These are phyloP conservation scores for Calameuta pallipes DNA, from an alignment of 2,888 invertebrate species.

Conservation along the genomic window DNA sequence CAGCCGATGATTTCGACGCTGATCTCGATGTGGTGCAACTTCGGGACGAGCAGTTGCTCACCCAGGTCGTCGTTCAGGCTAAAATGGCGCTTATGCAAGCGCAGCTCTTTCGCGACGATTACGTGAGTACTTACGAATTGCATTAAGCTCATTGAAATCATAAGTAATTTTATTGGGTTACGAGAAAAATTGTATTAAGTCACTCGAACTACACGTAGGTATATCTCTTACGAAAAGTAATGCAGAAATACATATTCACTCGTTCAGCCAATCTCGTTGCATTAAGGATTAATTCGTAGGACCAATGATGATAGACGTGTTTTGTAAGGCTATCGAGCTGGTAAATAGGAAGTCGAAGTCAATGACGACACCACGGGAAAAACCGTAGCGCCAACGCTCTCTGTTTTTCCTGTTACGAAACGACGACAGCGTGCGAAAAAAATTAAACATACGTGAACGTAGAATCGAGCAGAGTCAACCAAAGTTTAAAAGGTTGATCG, in stretches of 20 bases:
- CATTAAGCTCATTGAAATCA: not conserved
- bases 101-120: slow-evolving; percentile 64
- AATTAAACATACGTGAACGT: not conserved
- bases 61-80: slow-evolving; percentile 65
- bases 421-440: not conserved
- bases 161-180: not conserved
- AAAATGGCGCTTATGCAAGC: slow-evolving; percentile 65
- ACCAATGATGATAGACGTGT: slow-evolving; percentile 6
- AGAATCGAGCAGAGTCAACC: not conserved
- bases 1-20: slow-evolving; percentile 54
- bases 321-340: not conserved
- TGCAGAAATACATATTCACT: not conserved
- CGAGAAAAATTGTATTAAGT: not conserved
- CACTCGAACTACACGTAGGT: not conserved
- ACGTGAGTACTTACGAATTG: slow-evolving; percentile 63
- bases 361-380: not conserved
- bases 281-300: not conserved
- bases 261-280: slow-evolving; percentile 7
- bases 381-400: not conserved
- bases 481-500: not conserved
- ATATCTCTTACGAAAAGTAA: not conserved
- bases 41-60: slow-evolving; percentile 62
- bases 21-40: slow-evolving; percentile 56
- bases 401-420: not conserved
- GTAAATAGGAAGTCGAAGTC: not conserved